Percentiles rank a stretch among this genome's conserved stretches.
These are phyloP conservation scores for Seriola aureovittata DNA, from an alignment of 2,113 vertebrate species.

Conservation along the genomic window DNA sequence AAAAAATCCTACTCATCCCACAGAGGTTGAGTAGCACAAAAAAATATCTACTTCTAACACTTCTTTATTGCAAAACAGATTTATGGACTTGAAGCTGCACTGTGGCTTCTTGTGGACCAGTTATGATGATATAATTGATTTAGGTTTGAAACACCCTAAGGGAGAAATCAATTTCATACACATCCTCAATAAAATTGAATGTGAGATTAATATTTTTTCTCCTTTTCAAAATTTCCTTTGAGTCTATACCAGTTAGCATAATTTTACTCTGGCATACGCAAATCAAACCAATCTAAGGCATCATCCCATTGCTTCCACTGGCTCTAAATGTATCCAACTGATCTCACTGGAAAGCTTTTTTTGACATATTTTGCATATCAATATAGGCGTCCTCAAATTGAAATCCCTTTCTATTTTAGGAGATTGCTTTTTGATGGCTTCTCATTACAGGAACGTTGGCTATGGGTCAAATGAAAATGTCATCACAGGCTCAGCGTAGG, in stretches of 20 bases:
- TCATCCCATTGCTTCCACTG: constrained; percentile 33
- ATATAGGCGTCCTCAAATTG: constrained; percentile 74
- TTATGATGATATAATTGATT: constrained; percentile 42
- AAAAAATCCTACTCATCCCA: not conserved
- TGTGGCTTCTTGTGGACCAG: constrained; percentile 13
- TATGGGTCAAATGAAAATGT: constrained; percentile 83
- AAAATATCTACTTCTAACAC: not conserved
- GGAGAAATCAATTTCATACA: constrained; percentile 41
- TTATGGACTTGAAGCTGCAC: constrained; percentile 19
- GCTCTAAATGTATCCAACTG: constrained; percentile 39
- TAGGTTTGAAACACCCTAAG: constrained; percentile 14
- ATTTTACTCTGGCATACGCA: constrained; percentile 31
- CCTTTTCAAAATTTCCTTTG: constrained; percentile 34
- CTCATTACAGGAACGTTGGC: constrained; percentile 80
- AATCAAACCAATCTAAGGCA: constrained; percentile 48
- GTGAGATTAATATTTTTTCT: constrained; percentile 40
- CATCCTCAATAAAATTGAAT: constrained; percentile 35
- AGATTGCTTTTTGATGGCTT: constrained; percentile 79
- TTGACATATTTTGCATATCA: constrained; percentile 83
- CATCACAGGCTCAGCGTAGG: constrained; percentile 68
- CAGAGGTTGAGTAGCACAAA: not conserved
- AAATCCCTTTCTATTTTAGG: constrained; percentile 79
- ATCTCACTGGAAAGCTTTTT: constrained; percentile 55
- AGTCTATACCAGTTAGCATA: constrained; percentile 35
- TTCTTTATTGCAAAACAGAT: constrained; percentile 32